Evolutionary conservation across 1,140 invertebrate species (phyloP).

Genomic region (Bombus soroeensis): DNA sequence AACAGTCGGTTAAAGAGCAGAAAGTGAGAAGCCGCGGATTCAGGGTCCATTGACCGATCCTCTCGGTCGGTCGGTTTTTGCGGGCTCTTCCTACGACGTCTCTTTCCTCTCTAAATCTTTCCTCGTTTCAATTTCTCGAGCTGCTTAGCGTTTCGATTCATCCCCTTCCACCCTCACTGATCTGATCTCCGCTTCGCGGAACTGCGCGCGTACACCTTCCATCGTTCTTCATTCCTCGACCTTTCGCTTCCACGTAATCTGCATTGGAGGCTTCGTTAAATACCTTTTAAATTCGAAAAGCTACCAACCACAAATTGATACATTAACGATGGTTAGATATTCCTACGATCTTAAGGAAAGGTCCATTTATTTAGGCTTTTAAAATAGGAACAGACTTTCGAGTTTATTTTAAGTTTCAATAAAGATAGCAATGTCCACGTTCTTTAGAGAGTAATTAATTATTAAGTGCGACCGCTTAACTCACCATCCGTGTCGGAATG

Average conservation of each 20-base stretch:
- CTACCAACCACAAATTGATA: not conserved
- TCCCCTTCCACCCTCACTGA: not conserved
- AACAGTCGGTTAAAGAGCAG: not conserved
- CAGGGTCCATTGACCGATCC: slow-evolving; percentile 68
- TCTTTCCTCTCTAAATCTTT: slow-evolving; percentile 29
- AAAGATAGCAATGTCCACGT: not conserved
- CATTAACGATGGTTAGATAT: not conserved
- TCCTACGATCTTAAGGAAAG: not conserved
- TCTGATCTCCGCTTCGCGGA: slow-evolving; percentile 36
- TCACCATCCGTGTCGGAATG: not conserved
- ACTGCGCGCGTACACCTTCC: slow-evolving; percentile 10
- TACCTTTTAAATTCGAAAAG: not conserved
- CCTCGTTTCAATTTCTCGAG: slow-evolving; percentile 21
- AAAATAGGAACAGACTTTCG: not conserved
- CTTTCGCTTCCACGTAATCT: not conserved
- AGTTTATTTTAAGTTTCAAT: not conserved
- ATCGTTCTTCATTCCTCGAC: not conserved
- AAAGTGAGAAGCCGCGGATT: slow-evolving; percentile 44
- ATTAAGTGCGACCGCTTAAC: not conserved
- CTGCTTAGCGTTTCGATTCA: not conserved
- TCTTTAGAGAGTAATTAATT: not conserved
- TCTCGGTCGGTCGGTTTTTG: slow-evolving; percentile 49
- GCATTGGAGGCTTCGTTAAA: not conserved
- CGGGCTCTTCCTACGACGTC: slow-evolving; percentile 6
- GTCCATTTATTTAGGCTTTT: not conserved